Evolutionary conservation across 92 coral and sea anemone species (phyloP).

Genomic region (Metridium senile): DNA sequence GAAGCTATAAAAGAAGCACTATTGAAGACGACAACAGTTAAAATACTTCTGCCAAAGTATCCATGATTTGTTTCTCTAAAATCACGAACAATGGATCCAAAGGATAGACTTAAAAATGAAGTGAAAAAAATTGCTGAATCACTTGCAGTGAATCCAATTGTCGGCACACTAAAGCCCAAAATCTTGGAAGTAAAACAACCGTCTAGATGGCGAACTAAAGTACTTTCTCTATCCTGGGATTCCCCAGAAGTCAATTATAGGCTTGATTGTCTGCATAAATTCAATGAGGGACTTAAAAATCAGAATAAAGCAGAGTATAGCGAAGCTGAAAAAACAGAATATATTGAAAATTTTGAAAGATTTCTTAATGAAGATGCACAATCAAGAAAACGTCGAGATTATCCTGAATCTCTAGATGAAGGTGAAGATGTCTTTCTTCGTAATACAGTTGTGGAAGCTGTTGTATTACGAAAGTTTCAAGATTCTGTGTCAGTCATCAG

Average conservation of each 20-base stretch:
- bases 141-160: too few relatives aligned
- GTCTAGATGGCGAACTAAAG: background rate
- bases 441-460: background rate
- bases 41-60: too few relatives aligned
- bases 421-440: background rate
- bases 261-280: background rate
- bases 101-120: too few relatives aligned
- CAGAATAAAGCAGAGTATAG: too few relatives aligned
- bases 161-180: background rate
- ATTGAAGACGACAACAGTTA: too few relatives aligned
- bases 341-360: background rate
- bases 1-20: too few relatives aligned
- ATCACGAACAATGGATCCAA: too few relatives aligned
- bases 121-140: too few relatives aligned
- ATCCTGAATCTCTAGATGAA: background rate
- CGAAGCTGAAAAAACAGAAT: background rate
- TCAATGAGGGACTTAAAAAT: background rate
- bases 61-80: too few relatives aligned
- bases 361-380: background rate
- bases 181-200: background rate
- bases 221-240: background rate
- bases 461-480: constrained; percentile 10
- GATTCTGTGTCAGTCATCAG: constrained; percentile 1
- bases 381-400: background rate
- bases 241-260: constrained; percentile 1